phyloP scores from a whole-genome alignment of 2,888 invertebrate species.

The Helicoverpa assulta region DNA sequence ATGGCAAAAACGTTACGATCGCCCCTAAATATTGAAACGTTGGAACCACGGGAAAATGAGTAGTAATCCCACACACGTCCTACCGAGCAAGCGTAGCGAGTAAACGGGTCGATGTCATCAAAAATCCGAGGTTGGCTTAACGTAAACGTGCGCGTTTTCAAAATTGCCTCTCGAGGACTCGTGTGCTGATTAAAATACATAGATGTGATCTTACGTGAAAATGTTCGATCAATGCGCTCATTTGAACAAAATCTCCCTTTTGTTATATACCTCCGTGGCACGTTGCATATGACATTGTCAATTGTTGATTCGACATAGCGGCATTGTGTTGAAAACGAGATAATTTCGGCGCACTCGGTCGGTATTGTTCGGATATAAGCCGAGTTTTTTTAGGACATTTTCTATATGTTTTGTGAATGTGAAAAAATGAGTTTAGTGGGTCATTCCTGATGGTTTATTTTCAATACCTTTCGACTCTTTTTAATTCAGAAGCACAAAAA shows the following conservation, averaged over 20 bases:
- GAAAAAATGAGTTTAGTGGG: constrained; percentile 39
- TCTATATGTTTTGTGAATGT: constrained; percentile 33
- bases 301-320: constrained; percentile 73
- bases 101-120: constrained; percentile 57
- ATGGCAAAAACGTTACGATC: constrained; percentile 6
- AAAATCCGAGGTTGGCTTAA: constrained; percentile 60
- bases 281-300: constrained; percentile 70
- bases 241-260: constrained; percentile 53
- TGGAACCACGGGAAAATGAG: constrained; percentile 50
- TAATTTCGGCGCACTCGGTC: constrained; percentile 69
- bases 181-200: constrained; percentile 79
- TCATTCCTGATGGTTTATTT: constrained; percentile 16
- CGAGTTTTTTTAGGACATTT: constrained; percentile 52
- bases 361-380: constrained; percentile 62
- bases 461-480: no score
- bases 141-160: constrained; percentile 67
- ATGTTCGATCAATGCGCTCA: constrained; percentile 57
- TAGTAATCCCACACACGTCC: constrained; percentile 56
- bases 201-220: constrained; percentile 72
- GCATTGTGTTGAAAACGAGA: constrained; percentile 74
- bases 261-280: constrained; percentile 36
- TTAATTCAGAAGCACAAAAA: not conserved
- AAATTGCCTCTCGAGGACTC: constrained; percentile 71
- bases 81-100: constrained; percentile 52
- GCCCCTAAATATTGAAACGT: constrained; percentile 49